Evolutionary conservation across 2,888 invertebrate species (phyloP).

Genomic region (Hydrotaea diabolus): DNA sequence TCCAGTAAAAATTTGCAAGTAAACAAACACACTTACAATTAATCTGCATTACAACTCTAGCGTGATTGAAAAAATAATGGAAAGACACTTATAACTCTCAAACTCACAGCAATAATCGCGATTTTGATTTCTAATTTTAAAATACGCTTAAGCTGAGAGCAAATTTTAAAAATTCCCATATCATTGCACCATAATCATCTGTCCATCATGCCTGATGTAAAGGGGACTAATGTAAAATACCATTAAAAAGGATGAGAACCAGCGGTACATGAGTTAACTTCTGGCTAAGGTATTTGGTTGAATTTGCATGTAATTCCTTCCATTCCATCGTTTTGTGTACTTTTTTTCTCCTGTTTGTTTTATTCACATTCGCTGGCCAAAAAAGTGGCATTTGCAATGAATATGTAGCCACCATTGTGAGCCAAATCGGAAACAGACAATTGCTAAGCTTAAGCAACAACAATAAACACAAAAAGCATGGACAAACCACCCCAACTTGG

Average conservation of each 20-base stretch:
- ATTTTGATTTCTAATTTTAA: too few relatives aligned
- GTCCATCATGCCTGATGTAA: neutral
- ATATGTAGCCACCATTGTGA: conserved; percentile 3
- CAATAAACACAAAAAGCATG: conserved; percentile 39
- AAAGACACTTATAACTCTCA: too few relatives aligned
- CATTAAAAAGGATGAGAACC: conserved; percentile 37
- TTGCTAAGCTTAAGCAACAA: conserved; percentile 63
- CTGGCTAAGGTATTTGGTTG: conserved; percentile 50
- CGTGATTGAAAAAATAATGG: too few relatives aligned
- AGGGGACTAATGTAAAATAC: neutral
- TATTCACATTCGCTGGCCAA: conserved; percentile 37
- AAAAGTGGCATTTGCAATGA: conserved; percentile 60
- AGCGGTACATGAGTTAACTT: conserved; percentile 55
- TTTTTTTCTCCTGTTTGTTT: conserved; percentile 26
- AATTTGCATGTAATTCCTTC: conserved; percentile 52
- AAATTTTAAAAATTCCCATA: too few relatives aligned
- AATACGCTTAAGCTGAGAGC: too few relatives aligned
- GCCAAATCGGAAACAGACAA: conserved; percentile 63
- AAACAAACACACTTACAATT: too few relatives aligned
- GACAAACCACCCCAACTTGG: neutral
- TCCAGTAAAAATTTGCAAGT: too few relatives aligned
- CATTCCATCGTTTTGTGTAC: neutral
- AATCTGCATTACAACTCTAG: too few relatives aligned
- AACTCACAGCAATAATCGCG: too few relatives aligned
- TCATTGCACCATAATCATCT: too few relatives aligned